phyloP scores from a whole-genome alignment of 2,888 invertebrate species.

The Hermaeophaga mercurialis region DNA sequence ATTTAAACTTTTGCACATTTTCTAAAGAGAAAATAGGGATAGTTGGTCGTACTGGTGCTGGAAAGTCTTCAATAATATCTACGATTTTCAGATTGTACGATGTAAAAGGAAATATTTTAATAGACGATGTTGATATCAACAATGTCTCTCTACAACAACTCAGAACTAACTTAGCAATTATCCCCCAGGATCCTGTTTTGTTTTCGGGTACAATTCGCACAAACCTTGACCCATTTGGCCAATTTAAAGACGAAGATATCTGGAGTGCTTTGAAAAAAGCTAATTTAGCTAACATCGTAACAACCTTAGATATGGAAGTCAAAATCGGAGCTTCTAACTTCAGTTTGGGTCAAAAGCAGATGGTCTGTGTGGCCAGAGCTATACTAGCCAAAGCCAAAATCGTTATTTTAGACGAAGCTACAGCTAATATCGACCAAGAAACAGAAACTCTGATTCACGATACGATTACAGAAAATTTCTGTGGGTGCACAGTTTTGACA shows the following conservation, averaged over 20 bases:
- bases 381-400: conserved; percentile 59
- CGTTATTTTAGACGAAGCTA: conserved; percentile 62
- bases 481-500: conserved; percentile 61
- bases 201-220: conserved; percentile 85
- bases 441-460: conserved; percentile 61
- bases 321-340: conserved; percentile 48
- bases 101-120: conserved; percentile 74
- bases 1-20: conserved; percentile 69
- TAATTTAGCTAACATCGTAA: conserved; percentile 67
- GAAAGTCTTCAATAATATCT: conserved; percentile 76
- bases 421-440: conserved; percentile 61
- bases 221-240: conserved; percentile 86
- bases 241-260: conserved; percentile 75
- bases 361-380: conserved; percentile 62
- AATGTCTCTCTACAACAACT: conserved; percentile 74
- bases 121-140: conserved; percentile 77
- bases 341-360: conserved; percentile 62
- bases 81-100: conserved; percentile 81
- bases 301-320: conserved; percentile 49
- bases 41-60: conserved; percentile 65
- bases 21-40: conserved; percentile 71
- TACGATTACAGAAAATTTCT: conserved; percentile 60
- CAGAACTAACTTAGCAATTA: conserved; percentile 77
- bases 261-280: conserved; percentile 79
- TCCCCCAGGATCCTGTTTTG: conserved; percentile 83